phyloP scores from a whole-genome alignment of 2,113 vertebrate species.

The Alexandromys fortis region DNA sequence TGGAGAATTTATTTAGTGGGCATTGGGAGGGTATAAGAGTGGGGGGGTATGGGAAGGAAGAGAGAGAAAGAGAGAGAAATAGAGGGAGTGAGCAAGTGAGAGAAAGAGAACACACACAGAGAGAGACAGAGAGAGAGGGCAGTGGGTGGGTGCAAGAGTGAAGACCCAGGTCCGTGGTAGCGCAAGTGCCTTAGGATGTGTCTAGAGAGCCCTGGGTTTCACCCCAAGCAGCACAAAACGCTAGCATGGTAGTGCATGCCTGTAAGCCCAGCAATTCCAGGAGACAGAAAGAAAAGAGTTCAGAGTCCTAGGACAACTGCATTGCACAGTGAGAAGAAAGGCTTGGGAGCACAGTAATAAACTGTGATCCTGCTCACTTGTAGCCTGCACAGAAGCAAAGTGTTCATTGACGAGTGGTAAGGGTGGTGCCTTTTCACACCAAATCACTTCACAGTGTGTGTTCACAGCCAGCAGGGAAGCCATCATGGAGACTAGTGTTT shows the following conservation, averaged over 20 bases:
- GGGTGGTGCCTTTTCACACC: background rate
- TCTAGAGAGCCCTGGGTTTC: background rate
- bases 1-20: too few relatives aligned
- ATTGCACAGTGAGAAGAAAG: background rate
- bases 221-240: background rate
- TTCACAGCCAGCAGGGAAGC: slow-evolving; percentile 14
- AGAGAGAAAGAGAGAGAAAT: background rate
- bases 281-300: background rate
- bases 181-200: background rate
- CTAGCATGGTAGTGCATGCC: background rate
- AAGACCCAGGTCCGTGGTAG: background rate
- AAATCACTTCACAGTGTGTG: slow-evolving; percentile 30
- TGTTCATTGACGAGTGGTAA: background rate
- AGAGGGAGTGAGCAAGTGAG: background rate
- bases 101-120: background rate
- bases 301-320: background rate
- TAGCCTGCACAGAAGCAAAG: background rate
- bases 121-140: background rate
- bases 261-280: background rate
- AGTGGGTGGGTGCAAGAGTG: background rate
- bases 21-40: too few relatives aligned
- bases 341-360: background rate
- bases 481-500: background rate
- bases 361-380: background rate
- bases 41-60: too few relatives aligned